Evolutionary conservation across 1,140 invertebrate species (phyloP), one percentile per base, ranked within the genome.

Genomic region (Mya arenaria): DNA sequence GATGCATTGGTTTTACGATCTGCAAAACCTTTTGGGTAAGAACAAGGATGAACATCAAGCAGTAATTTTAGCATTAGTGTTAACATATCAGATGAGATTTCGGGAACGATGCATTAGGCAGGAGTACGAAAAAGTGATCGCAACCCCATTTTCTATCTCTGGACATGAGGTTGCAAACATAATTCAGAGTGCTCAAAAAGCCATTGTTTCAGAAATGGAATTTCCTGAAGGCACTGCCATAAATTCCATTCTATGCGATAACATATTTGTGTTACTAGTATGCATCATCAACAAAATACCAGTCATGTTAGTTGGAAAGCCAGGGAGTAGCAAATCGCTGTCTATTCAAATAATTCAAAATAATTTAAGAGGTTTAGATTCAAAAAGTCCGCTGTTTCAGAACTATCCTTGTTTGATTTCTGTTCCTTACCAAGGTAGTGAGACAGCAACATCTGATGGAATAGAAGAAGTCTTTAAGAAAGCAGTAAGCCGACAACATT

Each of bases 361-460:
- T n/a, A 39, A 62, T 23, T 34, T 77, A 48, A 1, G 19, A 77
- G 73, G 36, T 34, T 13, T 23, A 15, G 30, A 1, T 25, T 58
- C n/a, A 58, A 23, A 60, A 60, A 60, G 17, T 13, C 10, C 17
- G 23, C 17, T 13, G 10, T 28, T 60, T 13, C 10, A n/a, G 75
- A 41, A 34, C 28, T 44, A 34, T 37, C 30, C 83, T 13, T 55
- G 89, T 87, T 83, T 73, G 6, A 84, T 89, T 72, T 88, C 89
- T 87, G 82, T 90, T 10, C 89, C 89, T 0, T 91, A 89, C 84
- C 90, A 91, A 71, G 90, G 90, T 60, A 90, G 88, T 73, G 88
- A 85, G 13, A 65, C 89, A 30, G 84, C 89, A 4, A 90, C 88
- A 39, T 83, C 90, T 13, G 90, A 90, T 15, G 89, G 90, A 30